phyloP scores from a whole-genome alignment of 2,797 vertebrate species.

The Natrix natrix region DNA sequence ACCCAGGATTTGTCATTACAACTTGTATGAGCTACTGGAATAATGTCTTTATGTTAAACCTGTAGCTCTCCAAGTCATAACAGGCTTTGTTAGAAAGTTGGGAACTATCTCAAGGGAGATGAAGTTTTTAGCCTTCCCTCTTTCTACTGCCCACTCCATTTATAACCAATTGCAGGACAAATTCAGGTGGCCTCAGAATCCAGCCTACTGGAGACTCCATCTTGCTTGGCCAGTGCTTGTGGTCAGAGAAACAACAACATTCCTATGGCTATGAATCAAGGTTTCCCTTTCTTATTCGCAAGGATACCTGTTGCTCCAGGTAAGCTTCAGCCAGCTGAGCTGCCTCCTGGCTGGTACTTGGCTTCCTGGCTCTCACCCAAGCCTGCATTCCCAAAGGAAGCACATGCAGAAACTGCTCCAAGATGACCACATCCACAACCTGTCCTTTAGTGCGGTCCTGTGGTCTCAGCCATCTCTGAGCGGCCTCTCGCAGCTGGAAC shows the following conservation, averaged over 20 bases:
- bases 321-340: conserved; percentile 19
- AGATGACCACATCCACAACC: conserved; percentile 64
- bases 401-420: conserved; percentile 62
- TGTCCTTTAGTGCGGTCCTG: conserved; percentile 65
- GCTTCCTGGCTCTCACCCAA: conserved; percentile 41
- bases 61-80: neutral
- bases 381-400: conserved; percentile 53
- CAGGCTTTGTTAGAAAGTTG: neutral
- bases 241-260: neutral
- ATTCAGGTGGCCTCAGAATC: neutral
- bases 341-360: conserved; percentile 11
- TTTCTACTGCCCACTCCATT: too few species aligned
- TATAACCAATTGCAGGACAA: neutral
- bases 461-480: conserved; percentile 63
- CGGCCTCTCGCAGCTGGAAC: conserved; percentile 59
- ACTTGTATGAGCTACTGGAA: neutral
- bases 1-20: neutral
- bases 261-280: neutral
- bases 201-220: neutral
- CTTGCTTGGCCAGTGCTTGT: neutral
- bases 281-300: neutral
- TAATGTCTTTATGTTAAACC: neutral
- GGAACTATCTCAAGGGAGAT: neutral
- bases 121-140: neutral
- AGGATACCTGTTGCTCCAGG: conserved; percentile 13